These are phyloP conservation scores for Spea multiplicata DNA, from an alignment of 2,113 vertebrate species.

Conservation along the genomic window DNA sequence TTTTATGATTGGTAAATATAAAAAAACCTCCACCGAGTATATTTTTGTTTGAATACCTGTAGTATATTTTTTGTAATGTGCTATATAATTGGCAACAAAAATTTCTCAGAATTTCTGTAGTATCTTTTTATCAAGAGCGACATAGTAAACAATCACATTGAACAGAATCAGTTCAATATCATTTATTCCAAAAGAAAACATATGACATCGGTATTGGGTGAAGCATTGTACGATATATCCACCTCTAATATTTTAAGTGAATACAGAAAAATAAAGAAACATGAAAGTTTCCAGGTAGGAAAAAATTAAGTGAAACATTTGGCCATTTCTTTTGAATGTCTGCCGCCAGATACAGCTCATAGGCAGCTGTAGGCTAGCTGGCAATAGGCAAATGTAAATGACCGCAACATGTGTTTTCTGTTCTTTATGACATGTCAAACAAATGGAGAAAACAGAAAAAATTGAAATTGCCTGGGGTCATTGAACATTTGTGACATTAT, in stretches of 20 bases:
- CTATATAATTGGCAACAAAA: no score
- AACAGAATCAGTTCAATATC: background rate
- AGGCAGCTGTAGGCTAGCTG: conserved; percentile 38
- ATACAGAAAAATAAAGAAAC: conserved; percentile 33
- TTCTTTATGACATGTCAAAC: conserved; percentile 47
- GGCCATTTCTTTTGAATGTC: conserved; percentile 32
- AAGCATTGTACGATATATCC: background rate
- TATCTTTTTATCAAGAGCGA: conserved; percentile 5
- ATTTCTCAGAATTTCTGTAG: conserved; percentile 9
- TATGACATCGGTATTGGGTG: conserved; percentile 16
- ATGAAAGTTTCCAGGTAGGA: conserved; percentile 40
- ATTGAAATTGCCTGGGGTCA: conserved; percentile 25
- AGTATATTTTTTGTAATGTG: no score
- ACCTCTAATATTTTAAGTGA: conserved; percentile 11
- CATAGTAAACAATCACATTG: background rate
- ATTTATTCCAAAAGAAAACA: conserved; percentile 11
- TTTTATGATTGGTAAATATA: no score
- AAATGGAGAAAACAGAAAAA: conserved; percentile 36
- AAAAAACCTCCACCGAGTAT: no score
- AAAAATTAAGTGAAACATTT: conserved; percentile 42
- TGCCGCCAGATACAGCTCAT: conserved; percentile 33
- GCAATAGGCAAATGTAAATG: conserved; percentile 20
- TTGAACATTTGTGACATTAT: conserved; percentile 15
- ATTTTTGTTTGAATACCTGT: no score
- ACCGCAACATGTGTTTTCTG: conserved; percentile 46